phyloP scores from a whole-genome alignment of 2,113 vertebrate species.

The Erpornis zantholeuca region DNA sequence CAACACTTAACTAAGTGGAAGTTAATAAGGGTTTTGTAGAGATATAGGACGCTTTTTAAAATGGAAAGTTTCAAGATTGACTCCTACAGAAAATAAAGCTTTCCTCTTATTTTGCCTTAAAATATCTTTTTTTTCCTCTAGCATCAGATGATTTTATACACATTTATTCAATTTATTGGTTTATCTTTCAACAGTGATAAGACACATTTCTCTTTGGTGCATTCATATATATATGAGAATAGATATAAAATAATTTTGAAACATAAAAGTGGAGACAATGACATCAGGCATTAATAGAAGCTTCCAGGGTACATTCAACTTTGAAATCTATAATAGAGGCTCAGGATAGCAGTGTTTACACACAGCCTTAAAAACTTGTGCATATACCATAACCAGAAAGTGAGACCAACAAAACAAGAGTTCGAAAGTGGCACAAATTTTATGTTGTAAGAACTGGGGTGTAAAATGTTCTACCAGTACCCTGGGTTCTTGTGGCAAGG shows the following conservation, averaged over 20 bases:
- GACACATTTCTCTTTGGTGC: not conserved
- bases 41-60: not conserved
- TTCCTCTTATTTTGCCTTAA: not conserved
- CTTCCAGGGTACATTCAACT: not conserved
- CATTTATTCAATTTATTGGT: not conserved
- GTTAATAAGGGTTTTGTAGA: not conserved
- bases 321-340: not conserved
- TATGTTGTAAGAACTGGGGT: accelerated
- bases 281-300: not conserved
- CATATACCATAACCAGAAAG: not conserved
- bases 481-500: not conserved
- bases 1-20: not conserved
- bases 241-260: not conserved
- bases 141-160: not conserved
- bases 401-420: not conserved
- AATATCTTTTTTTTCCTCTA: not conserved
- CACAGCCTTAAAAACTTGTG: not conserved
- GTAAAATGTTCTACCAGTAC: not conserved
- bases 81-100: not conserved
- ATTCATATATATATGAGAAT: not conserved
- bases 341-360: not conserved
- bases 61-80: not conserved
- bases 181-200: not conserved
- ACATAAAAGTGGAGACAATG: not conserved
- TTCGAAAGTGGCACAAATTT: not conserved